Evolutionary conservation across 2,113 vertebrate genomes (phyloP).

Genomic region (Piprites chloris): DNA sequence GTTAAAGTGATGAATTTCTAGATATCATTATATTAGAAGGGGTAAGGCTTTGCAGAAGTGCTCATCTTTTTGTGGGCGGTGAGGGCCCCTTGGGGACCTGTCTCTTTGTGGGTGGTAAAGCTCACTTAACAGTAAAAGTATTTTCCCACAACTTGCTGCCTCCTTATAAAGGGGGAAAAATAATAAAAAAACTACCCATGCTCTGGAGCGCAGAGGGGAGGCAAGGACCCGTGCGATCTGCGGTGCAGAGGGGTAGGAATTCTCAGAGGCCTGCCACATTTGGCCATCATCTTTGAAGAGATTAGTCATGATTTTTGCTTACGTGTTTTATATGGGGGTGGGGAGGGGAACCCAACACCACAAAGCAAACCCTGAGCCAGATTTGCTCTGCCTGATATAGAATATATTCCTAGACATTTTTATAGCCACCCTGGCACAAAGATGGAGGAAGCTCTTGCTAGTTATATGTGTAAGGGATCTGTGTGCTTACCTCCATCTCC

Average conservation of each 20-base stretch:
- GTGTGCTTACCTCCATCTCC: not conserved
- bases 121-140: slow-evolving; percentile 70
- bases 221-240: not conserved
- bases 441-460: not conserved
- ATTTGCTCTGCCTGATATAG: not conserved
- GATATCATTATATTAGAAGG: slow-evolving; percentile 53
- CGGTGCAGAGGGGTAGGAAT: not conserved
- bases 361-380: not conserved
- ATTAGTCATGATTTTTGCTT: not conserved
- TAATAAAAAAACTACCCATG: slow-evolving; percentile 19
- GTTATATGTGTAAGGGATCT: not conserved
- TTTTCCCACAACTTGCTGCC: slow-evolving; percentile 61
- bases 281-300: not conserved
- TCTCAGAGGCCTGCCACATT: not conserved
- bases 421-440: not conserved
- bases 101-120: slow-evolving; percentile 73
- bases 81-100: slow-evolving; percentile 68
- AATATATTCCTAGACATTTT: not conserved
- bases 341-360: not conserved
- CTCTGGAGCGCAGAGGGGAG: not conserved
- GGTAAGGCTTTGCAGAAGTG: slow-evolving; percentile 51
- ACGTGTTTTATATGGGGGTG: not conserved
- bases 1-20: slow-evolving; percentile 42
- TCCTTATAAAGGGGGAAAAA: not conserved
- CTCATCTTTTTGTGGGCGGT: slow-evolving; percentile 61